phyloP scores from a whole-genome alignment of 2,113 vertebrate genomes.

The Hippolais icterina region DNA sequence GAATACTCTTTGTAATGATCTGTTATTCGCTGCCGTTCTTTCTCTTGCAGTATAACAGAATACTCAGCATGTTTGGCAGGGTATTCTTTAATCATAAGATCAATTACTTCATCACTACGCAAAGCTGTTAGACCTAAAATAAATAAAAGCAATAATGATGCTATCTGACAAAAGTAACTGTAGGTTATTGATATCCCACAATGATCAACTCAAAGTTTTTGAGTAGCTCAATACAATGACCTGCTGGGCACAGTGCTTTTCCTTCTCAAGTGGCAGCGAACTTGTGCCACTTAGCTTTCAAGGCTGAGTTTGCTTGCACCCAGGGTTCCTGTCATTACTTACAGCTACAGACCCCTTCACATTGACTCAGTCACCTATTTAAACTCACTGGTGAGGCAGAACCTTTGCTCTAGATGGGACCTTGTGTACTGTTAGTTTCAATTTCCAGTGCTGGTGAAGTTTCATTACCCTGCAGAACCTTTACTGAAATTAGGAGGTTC shows the following conservation, averaged over 20 bases:
- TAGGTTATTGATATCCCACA: not conserved
- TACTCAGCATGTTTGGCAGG: slow-evolving; percentile 95
- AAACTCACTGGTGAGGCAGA: not conserved
- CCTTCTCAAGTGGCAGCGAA: not conserved
- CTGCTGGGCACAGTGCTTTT: not conserved
- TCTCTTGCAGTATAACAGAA: slow-evolving; percentile 95
- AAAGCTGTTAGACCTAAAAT: slow-evolving; percentile 90
- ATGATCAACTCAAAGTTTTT: not conserved
- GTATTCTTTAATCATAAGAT: slow-evolving; percentile 99
- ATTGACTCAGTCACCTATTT: not conserved
- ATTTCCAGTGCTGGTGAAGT: not conserved
- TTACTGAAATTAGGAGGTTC: not conserved
- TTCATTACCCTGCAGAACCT: not conserved
- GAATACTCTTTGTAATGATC: slow-evolving; percentile 94
- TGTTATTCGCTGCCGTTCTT: slow-evolving; percentile 93
- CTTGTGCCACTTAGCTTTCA: not conserved
- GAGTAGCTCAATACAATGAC: not conserved
- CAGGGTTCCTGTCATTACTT: not conserved
- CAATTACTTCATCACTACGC: slow-evolving; percentile 97
- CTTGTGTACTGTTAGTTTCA: not conserved
- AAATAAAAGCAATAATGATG: slow-evolving; percentile 1
- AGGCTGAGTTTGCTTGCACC: not conserved
- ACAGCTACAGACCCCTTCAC: not conserved
- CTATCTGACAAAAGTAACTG: not conserved
- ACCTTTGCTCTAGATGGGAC: not conserved